Evolutionary conservation across 2,888 invertebrate genomes (phyloP), one percentile per base, ranked within the genome.

Genomic region (Megamerina dolium): DNA sequence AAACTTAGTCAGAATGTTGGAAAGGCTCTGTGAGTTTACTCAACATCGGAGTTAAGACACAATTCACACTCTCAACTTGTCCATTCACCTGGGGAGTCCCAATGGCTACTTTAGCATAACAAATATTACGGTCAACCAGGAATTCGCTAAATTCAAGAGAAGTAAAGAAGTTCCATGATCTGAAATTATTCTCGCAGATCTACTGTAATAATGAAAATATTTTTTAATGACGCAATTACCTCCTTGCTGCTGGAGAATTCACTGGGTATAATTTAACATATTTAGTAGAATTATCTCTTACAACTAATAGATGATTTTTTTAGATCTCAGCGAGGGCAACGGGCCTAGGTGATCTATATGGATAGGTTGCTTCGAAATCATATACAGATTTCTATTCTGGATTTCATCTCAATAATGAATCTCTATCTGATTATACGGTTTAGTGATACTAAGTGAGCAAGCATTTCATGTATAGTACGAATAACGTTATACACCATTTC

Each of bases 301-400:
- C 20, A 9, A 45, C 45, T n/a, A 49, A 26, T 12, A 49, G 34
- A 30, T 45, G 38, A 13, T 38, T 45, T 3, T 23, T 23, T 29
- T 29, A 34, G 10, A n/a, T n/a, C n/a, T n/a, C n/a, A n/a, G n/a
- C n/a, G n/a, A n/a, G n/a, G n/a, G 20, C 4, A 48, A 16, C 9
- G 44, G 44, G 3, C 48, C 48, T 26, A 33, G 45, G 31, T 45
- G 43, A 23, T 49, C 41, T n/a, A 43, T 20, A 31, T 46, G 46
- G 21, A 48, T 31, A n/a, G 41, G 20, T n/a, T 33, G 35, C 19
- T 48, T 48, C 6, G 45, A 34, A 17, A 43, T 48, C 33, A 29
- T 41, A 16, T 44, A 13, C 3, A 48, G 16, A n/a, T n/a, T n/a
- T n/a, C n/a, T n/a, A n/a, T n/a, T n/a, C n/a, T n/a, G n/a, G n/a